Evolutionary conservation across 30 jellyfish, hydroid and myxozoan species (phyloP), one percentile per base, ranked within the genome.

Genomic region (Hydractinia echinata): DNA sequence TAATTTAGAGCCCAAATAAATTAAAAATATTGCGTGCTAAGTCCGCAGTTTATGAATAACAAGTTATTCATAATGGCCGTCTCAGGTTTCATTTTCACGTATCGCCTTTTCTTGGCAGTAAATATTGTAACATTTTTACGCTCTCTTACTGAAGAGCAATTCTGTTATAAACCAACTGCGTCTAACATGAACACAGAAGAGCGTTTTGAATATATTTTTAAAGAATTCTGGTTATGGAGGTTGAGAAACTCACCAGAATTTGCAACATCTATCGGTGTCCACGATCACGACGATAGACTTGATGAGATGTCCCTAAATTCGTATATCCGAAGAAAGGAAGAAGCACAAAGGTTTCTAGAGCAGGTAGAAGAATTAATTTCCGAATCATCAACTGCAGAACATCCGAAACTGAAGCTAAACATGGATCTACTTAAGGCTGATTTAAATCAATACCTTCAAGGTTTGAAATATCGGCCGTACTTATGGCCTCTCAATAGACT

Each of bases 181-280:
- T 11, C 19, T 3, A 58, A 58, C 15, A 8, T 71, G 55, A 58
- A 71, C 51, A 30, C 30, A 7, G 76, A 61, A 19, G 4, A 16
- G 18, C 54, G 51, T 51, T 56, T 51, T 72, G 83, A 61, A 14
- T 61, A n/a, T 16, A 18, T 91, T 53, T 86, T 86, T 61, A 82
- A 86, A 5, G 54, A 54, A 19, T 92, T 92, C 78, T 92, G 98
- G 98, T 14, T 14, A 8, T 92, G 98, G 98, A 83, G 96, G 79
- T 86, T 87, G 66, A 66, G 62, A 16, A 92, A 87, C 64, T 73
- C 87, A 13, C 96, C 98, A 53, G 98, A 92, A 61, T 87, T 92
- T 61, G 98, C 98, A 9, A 92, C 98, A 14, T 87, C 93, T 10
- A 81, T 92, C 53, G 98, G 98, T 6, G 73, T 77, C 18, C 93